Evolutionary conservation across 2,888 invertebrate species (phyloP), one percentile per base, ranked within the genome.

Genomic region (Mamestra brassicae): DNA sequence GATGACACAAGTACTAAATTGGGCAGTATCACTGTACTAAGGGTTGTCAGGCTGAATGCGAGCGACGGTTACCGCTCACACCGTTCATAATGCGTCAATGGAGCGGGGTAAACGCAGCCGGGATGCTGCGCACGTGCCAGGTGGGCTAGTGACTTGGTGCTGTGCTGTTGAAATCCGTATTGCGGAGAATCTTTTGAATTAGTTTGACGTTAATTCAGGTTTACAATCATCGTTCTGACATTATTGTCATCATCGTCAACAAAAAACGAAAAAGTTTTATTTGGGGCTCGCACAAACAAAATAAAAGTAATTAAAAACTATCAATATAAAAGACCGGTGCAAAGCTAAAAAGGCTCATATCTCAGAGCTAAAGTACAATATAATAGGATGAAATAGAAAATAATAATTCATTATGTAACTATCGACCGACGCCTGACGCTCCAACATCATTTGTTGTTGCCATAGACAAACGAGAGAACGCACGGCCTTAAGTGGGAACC

Each of bases 81-180:
- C 11, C 26, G 38, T n/a, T 50, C 38, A 57, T 17, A 67, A 45
- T 70, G 52, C 45, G 42, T n/a, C 45, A 80, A 66, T 74, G 55
- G 36, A 74, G 74, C 65, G 61, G n/a, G 74, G 58, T 55, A 47
- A 61, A n/a, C 38, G 47, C 60, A 78, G 55, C 26, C 64, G 26
- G 60, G 26, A 38, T 45, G 45, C 45, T 62, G 60, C 52, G 8
- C 36, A 34, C 10, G 4, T 38, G 52, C 17, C 36, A 13, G n/a
- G 17, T 8, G 36, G 6, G 13, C 52, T 8, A 58, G 17, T 11
- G 26, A 17, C 45, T 50, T 10, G 15, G 10, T 26, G 65, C n/a
- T 52, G 26, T 26, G 13, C 6, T 60, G 26, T 34, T 15, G 38
- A 10, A 67, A 17, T 47, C 45, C 10, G 2, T 60, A 36, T 1